Evolutionary conservation across 2,888 invertebrate genomes (phyloP), one percentile per base, ranked within the genome.

Genomic region (Lobophora halterata): DNA sequence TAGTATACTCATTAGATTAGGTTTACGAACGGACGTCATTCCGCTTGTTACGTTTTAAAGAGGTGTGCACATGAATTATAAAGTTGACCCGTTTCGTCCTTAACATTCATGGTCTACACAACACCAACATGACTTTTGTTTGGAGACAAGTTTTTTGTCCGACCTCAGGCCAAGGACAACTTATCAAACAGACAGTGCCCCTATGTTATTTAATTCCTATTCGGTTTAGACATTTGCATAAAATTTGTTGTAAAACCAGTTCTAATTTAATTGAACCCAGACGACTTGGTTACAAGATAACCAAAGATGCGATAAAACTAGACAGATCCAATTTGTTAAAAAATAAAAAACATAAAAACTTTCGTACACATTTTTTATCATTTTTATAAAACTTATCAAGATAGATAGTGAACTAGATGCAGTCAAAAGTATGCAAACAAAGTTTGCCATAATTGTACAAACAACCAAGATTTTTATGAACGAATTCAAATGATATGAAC

Each of bases 401-500:
- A n/a, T n/a, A 31, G 44, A 54, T 56, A 38, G 42, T 52, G 51
- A 52, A 55, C 58, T 58, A 52, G 61, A 58, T 45, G 54, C 51
- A 72, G 75, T 74, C 77, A 76, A n/a, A n/a, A 77, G 76, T 74
- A 71, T 68, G 61, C 65, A 54, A 62, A 25, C 29, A 65, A 56
- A 67, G 71, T 65, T 64, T 65, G 67, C 79, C 74, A 65, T 80
- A 75, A 80, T 79, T 79, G 79, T 73, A 75, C 81, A 82, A 80
- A 82, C 79, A 83, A 63, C 46, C 33, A 40, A 73, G 83, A 85
- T 85, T 83, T 77, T 71, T 80, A 75, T 78, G 73, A 66, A 64
- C 61, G 58, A 70, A 76, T 71, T 73, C 72, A 74, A 69, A 64
- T 61, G 80, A 80, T 80, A 78, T 67, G 60, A 71, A 71, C 69